A percentile compares a stretch with the other conserved stretches of the same genome.
phyloP scores from a whole-genome alignment of 2,888 invertebrate genomes.

The Gari tellinella region DNA sequence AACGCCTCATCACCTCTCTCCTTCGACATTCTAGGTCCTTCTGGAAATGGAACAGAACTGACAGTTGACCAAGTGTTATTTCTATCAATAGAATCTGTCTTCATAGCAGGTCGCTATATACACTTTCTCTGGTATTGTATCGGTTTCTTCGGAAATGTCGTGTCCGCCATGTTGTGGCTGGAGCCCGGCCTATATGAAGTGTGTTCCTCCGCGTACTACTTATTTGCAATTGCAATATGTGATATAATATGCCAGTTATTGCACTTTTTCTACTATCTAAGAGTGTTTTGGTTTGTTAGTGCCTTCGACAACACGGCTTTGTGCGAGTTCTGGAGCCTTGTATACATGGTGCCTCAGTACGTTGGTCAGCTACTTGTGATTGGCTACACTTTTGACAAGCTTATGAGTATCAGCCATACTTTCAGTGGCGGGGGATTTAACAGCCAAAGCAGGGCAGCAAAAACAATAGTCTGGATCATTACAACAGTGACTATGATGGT shows the following conservation, averaged over 20 bases:
- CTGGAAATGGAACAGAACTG: neutral
- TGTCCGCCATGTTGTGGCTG: conserved; percentile 80
- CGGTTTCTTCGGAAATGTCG: conserved; percentile 79
- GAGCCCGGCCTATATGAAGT: conserved; percentile 75
- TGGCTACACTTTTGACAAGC: conserved; percentile 82
- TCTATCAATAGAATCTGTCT: conserved; percentile 65
- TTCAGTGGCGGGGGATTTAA: conserved; percentile 79
- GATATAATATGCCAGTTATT: conserved; percentile 78
- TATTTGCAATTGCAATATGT: conserved; percentile 79
- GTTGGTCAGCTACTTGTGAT: conserved; percentile 80
- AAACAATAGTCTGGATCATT: conserved; percentile 73
- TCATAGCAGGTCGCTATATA: conserved; percentile 75
- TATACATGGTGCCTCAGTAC: conserved; percentile 80
- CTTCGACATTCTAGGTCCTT: no score
- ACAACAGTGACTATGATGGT: conserved; percentile 67
- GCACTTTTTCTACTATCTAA: conserved; percentile 78
- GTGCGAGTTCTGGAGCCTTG: conserved; percentile 79
- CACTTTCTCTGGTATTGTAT: conserved; percentile 81
- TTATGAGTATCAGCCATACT: conserved; percentile 78
- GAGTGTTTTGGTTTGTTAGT: conserved; percentile 78
- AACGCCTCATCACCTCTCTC: no score
- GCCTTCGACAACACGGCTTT: conserved; percentile 69
- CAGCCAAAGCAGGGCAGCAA: conserved; percentile 73
- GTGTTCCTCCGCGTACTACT: conserved; percentile 81
- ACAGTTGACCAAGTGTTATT: conserved; percentile 49